Percentiles rank a stretch among this genome's conserved stretches.
Conservation (phyloP, 35 echinoderm and acorn worm genomes). For the Lytechinus variegatus region DNA sequence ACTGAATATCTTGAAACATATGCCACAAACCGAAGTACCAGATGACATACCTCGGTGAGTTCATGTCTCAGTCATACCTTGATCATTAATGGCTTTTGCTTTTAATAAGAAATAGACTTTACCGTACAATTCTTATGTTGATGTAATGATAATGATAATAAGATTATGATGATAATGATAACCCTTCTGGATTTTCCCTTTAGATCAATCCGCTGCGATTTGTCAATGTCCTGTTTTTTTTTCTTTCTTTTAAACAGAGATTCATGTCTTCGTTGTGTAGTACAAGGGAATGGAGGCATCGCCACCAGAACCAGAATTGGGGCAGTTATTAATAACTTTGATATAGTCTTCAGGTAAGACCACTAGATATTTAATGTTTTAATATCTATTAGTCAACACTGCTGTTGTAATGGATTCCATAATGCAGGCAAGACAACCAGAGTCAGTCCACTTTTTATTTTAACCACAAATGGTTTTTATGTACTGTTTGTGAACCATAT, state of each 20-base stretch:
- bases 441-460: too few species aligned
- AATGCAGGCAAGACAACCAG: too few species aligned
- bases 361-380: too few species aligned
- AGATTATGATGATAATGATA: too few species aligned
- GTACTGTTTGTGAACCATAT: too few species aligned
- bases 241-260: conserved; percentile 32
- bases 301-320: conserved; percentile 47
- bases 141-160: too few species aligned
- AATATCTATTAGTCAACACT: too few species aligned
- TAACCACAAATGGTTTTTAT: too few species aligned
- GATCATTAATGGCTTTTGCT: background rate
- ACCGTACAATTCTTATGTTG: too few species aligned
- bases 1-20: conserved; percentile 35
- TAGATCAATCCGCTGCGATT: too few species aligned
- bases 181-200: too few species aligned
- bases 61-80: background rate
- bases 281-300: conserved; percentile 59
- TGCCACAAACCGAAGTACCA: conserved; percentile 24
- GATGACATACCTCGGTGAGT: background rate
- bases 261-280: conserved; percentile 63
- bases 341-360: conserved; percentile 64
- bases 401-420: too few species aligned
- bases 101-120: background rate
- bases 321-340: conserved; percentile 69
- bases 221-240: background rate